Evolutionary conservation across 1,140 invertebrate genomes (phyloP).

Genomic region (Chymomyza costata): DNA sequence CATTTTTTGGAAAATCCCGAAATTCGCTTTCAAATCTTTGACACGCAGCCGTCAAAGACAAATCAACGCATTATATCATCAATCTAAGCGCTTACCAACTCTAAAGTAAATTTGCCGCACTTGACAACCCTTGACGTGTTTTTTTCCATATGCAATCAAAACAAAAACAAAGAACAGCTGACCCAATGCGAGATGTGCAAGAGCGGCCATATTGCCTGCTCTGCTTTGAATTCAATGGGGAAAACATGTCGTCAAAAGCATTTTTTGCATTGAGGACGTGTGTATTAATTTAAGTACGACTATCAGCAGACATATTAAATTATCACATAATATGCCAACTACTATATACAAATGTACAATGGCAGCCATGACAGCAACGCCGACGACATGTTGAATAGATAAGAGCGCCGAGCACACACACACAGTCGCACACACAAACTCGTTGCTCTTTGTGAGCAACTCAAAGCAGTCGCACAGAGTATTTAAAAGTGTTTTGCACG

Average conservation of each 20-base stretch:
- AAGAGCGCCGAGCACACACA: conserved; percentile 42
- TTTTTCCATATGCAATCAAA: conserved; percentile 15
- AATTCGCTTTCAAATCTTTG: no score
- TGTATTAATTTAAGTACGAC: conserved; percentile 48
- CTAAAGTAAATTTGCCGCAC: conserved; percentile 14
- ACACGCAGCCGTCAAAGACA: no score
- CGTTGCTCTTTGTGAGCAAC: conserved; percentile 34
- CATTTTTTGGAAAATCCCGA: no score
- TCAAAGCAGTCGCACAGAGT: conserved; percentile 23
- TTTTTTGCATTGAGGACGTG: conserved; percentile 55
- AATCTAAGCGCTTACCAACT: conserved; percentile 17
- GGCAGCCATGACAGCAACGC: conserved; percentile 29
- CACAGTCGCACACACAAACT: conserved; percentile 3
- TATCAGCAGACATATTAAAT: conserved; percentile 57
- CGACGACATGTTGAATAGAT: conserved; percentile 57
- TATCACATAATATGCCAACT: conserved; percentile 37
- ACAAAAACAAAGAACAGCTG: conserved; percentile 72
- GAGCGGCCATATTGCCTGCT: conserved; percentile 46
- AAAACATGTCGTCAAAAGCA: conserved; percentile 21
- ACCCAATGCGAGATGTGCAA: conserved; percentile 27
- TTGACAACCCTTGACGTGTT: conserved; percentile 54
- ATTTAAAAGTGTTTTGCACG: conserved; percentile 69
- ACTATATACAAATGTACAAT: no score
- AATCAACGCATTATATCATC: conserved; percentile 37
- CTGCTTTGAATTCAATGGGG: conserved; percentile 8